phyloP scores from a whole-genome alignment of 2,888 invertebrate genomes.

The Galeruca laticollis region DNA sequence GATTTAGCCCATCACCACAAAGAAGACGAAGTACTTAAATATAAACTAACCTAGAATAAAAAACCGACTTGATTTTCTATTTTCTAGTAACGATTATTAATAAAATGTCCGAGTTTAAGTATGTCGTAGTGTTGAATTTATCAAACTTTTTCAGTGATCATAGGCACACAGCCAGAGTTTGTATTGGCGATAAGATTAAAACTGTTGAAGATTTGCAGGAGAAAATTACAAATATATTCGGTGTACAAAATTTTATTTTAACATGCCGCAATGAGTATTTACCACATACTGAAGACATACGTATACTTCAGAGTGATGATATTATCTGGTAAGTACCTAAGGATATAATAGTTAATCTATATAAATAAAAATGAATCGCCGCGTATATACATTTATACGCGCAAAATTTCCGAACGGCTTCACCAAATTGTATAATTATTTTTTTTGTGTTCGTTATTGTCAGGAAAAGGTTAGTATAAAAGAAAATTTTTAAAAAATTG shows the following conservation, averaged over 20 bases:
- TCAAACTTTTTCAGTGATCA: conserved; percentile 42
- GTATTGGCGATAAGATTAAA: conserved; percentile 36
- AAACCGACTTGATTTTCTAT: neutral
- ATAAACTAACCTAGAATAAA: too few relatives aligned
- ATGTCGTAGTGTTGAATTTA: conserved; percentile 34
- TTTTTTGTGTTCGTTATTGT: too few relatives aligned
- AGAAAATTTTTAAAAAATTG: too few relatives aligned
- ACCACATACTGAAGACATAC: conserved; percentile 44
- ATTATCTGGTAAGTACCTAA: conserved; percentile 42
- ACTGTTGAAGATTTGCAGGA: conserved; percentile 39
- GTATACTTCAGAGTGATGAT: conserved; percentile 39
- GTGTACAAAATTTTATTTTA: conserved; percentile 40
- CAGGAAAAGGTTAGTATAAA: too few relatives aligned
- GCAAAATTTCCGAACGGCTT: too few relatives aligned
- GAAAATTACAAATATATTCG: conserved; percentile 36
- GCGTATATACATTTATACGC: too few relatives aligned
- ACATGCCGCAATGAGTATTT: conserved; percentile 39
- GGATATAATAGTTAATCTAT: too few relatives aligned
- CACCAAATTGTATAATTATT: too few relatives aligned
- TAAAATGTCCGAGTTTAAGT: conserved; percentile 19
- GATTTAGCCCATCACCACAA: too few relatives aligned
- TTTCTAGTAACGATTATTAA: neutral
- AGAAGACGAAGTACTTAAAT: too few relatives aligned
- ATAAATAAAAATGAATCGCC: too few relatives aligned
- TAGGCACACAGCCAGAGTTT: conserved; percentile 39